These are phyloP conservation scores for Drosophila pallidifrons DNA, from an alignment of 1,140 invertebrate species.

Conservation along the genomic window DNA sequence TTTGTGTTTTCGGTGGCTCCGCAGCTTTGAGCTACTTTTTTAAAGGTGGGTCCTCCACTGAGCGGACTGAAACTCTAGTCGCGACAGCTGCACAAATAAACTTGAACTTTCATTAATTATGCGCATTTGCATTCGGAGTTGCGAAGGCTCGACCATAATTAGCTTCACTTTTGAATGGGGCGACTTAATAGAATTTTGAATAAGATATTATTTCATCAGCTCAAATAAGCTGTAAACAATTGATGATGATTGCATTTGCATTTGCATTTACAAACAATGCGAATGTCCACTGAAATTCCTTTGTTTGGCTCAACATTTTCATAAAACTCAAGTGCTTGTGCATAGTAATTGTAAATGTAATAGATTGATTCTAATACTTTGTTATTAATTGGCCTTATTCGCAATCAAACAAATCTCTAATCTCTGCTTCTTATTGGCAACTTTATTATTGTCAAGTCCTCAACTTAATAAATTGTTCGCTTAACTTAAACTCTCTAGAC, in stretches of 20 bases:
- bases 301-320: no score
- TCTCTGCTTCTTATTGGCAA: no score
- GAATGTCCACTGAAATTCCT: background rate
- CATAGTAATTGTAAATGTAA: no score
- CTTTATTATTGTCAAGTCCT: no score
- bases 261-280: background rate
- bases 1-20: constrained; percentile 52
- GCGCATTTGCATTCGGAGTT: constrained; percentile 57
- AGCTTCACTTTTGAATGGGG: constrained; percentile 28
- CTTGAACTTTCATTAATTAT: constrained; percentile 75
- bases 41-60: background rate
- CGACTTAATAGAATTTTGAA: constrained; percentile 68
- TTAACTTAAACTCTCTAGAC: no score
- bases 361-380: no score
- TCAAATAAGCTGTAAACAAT: constrained; percentile 6
- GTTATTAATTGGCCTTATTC: no score
- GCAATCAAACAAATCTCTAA: no score
- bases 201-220: constrained; percentile 44
- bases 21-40: background rate
- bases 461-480: no score
- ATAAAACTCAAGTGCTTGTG: no score
- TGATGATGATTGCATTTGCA: constrained; percentile 7
- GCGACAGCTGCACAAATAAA: constrained; percentile 65
- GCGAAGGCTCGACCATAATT: constrained; percentile 41
- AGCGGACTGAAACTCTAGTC: background rate